Conservation (phyloP, 2,888 invertebrate species). For the Caenorhabditis sinica region DNA sequence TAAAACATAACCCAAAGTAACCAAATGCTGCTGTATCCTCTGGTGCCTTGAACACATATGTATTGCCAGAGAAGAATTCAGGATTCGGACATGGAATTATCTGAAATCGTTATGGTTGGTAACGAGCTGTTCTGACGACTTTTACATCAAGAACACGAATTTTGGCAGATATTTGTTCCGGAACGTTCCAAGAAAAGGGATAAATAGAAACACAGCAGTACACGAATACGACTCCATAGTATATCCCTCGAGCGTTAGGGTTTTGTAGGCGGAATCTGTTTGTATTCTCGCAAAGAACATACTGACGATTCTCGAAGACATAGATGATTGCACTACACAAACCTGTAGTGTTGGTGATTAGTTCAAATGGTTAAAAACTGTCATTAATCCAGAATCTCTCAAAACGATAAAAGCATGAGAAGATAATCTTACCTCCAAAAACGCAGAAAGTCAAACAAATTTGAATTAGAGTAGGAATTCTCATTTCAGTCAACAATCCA, state of each 20-base stretch:
- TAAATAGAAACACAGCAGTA: conserved; percentile 46
- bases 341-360: conserved; percentile 16
- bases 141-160: conserved; percentile 7
- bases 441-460: conserved; percentile 38
- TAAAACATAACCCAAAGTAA: conserved; percentile 44
- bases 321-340: conserved; percentile 38
- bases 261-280: conserved; percentile 33
- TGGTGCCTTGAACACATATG: conserved; percentile 31
- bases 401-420: not conserved
- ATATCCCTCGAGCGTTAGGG: not conserved
- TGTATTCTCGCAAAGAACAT: conserved; percentile 38
- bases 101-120: conserved; percentile 3
- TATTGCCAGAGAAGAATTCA: conserved; percentile 34
- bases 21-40: conserved; percentile 35
- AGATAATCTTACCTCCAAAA: conserved; percentile 29
- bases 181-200: conserved; percentile 43
- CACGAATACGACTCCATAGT: conserved; percentile 24
- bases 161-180: conserved; percentile 27
- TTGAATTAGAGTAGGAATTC: conserved; percentile 32
- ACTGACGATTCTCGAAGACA: conserved; percentile 46
- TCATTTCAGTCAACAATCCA: conserved; percentile 22
- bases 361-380: too few species aligned
- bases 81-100: conserved; percentile 28
- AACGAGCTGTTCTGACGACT: not conserved
- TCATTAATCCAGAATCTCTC: too few species aligned